Percentiles rank a stretch among this genome's conserved stretches.
phyloP scores from a whole-genome alignment of 1,140 invertebrate species.

The Argopecten irradians region DNA sequence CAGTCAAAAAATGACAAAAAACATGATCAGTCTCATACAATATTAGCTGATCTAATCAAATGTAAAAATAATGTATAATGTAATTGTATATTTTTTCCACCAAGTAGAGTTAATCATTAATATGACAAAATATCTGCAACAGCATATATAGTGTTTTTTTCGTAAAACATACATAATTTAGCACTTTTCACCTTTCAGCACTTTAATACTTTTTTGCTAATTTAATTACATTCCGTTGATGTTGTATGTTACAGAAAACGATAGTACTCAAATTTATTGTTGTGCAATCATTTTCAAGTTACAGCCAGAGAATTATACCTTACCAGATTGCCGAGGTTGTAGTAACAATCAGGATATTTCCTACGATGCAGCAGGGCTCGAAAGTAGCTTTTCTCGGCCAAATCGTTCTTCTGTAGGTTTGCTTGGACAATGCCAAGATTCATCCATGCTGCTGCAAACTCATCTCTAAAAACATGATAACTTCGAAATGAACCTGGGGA shows the following conservation, averaged over 20 bases:
- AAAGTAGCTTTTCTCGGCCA: conserved; percentile 88
- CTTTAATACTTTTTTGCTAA: background rate
- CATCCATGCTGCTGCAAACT: conserved; percentile 98
- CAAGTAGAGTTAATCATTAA: too few relatives aligned
- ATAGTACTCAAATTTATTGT: background rate
- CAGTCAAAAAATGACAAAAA: background rate
- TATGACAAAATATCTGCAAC: too few relatives aligned
- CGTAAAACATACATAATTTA: too few relatives aligned
- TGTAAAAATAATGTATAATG: too few relatives aligned
- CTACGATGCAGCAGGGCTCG: conserved; percentile 86
- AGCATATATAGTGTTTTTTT: too few relatives aligned
- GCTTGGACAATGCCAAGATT: conserved; percentile 95
- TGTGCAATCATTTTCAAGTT: background rate
- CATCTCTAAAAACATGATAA: conserved; percentile 79
- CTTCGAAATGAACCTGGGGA: background rate
- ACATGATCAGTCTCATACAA: background rate
- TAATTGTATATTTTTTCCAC: too few relatives aligned
- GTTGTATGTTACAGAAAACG: background rate
- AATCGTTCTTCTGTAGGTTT: conserved; percentile 83
- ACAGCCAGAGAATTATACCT: conserved; percentile 70
- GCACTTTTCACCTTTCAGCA: too few relatives aligned
- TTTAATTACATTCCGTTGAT: background rate
- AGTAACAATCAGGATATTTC: conserved; percentile 94
- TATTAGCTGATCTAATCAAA: background rate
- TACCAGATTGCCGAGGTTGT: conserved; percentile 95